Conservation (phyloP, 2,113 vertebrate species). For the Anseranas semipalmata region DNA sequence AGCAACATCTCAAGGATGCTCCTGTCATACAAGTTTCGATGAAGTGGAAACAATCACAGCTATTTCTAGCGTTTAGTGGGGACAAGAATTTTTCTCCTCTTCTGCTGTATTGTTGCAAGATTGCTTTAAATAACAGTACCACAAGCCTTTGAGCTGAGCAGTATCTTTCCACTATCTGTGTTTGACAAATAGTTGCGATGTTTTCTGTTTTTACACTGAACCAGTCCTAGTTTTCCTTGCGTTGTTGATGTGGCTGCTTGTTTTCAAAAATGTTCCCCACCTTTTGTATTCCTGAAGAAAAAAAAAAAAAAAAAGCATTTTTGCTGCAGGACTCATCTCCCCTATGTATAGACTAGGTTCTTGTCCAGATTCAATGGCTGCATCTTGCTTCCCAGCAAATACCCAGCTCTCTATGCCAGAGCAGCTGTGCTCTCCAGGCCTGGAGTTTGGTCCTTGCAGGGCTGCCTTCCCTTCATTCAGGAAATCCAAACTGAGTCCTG, state of each 20-base stretch:
- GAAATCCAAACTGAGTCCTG: not conserved
- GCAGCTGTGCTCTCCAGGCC: not conserved
- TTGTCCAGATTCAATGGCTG: not conserved
- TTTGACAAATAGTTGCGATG: not conserved
- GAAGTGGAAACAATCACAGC: not conserved
- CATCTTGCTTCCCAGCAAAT: not conserved
- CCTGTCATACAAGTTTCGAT: not conserved
- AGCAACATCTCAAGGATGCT: not conserved
- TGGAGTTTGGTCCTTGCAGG: rapidly evolving
- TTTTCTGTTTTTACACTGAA: not conserved
- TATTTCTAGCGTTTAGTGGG: not conserved
- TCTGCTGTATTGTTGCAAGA: not conserved
- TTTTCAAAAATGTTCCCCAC: not conserved
- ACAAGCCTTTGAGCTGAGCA: not conserved
- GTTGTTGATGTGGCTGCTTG: not conserved
- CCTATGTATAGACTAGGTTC: rapidly evolving
- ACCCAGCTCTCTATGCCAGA: not conserved
- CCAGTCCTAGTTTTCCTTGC: not conserved
- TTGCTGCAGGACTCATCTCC: not conserved
- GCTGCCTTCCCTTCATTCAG: not conserved
- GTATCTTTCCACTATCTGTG: not conserved
- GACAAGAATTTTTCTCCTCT: not conserved
- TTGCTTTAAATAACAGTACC: not conserved
- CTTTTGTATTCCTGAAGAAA: not conserved
- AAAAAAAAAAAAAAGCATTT: not conserved